Conservation (phyloP, 2,113 vertebrate genomes). For the Serilophus lunatus region DNA sequence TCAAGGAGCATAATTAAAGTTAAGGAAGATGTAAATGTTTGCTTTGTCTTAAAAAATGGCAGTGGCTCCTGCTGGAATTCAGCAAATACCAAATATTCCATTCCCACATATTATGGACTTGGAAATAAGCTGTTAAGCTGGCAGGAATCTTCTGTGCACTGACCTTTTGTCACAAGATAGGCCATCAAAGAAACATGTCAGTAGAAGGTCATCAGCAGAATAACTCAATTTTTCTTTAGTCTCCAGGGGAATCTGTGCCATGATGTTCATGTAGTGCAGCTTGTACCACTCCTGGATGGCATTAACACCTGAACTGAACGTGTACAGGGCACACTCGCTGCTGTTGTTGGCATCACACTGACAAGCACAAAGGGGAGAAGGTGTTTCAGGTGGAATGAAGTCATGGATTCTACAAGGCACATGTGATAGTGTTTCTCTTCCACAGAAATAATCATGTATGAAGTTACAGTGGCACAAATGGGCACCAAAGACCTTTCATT, state of each 20-base stretch:
- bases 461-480: background rate
- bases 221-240: conserved; percentile 78
- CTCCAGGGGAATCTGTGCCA: conserved; percentile 78
- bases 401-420: background rate
- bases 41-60: background rate
- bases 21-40: background rate
- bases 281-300: conserved; percentile 85
- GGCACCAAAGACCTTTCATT: background rate
- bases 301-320: conserved; percentile 78
- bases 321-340: conserved; percentile 73
- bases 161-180: conserved; percentile 79
- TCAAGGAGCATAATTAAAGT: background rate
- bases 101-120: background rate
- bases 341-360: conserved; percentile 74
- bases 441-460: background rate
- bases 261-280: conserved; percentile 84
- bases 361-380: background rate
- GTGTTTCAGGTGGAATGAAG: background rate
- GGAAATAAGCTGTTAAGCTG: background rate
- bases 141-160: background rate
- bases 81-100: background rate
- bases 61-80: background rate
- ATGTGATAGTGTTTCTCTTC: background rate
- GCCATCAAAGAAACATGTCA: conserved; percentile 80
- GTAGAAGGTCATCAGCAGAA: conserved; percentile 74